phyloP scores from a whole-genome alignment of 1,140 invertebrate species.

The Triops longicaudatus region DNA sequence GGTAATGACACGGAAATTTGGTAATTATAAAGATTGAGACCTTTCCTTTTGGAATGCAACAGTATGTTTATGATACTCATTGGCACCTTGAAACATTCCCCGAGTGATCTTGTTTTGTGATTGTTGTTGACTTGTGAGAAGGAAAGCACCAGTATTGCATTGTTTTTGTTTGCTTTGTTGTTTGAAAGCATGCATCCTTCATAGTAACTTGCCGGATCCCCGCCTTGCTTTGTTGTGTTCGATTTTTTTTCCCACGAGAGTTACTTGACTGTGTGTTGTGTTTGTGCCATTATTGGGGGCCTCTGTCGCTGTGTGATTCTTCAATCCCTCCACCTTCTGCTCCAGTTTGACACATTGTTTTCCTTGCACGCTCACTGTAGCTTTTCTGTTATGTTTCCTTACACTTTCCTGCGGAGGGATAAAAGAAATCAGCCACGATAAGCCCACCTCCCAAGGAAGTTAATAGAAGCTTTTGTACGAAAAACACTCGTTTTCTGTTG shows the following conservation, averaged over 20 bases:
- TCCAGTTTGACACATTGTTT: background rate
- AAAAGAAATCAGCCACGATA: constrained; percentile 20
- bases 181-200: background rate
- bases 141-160: background rate
- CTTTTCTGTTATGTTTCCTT: background rate
- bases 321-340: constrained; percentile 10
- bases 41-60: background rate
- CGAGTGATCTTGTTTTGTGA: background rate
- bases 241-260: constrained; percentile 16
- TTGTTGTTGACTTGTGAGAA: background rate
- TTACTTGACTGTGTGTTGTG: background rate
- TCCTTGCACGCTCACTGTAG: background rate
- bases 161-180: background rate
- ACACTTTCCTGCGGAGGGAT: constrained; percentile 2
- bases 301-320: background rate
- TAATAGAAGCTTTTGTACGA: background rate
- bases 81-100: background rate
- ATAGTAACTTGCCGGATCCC: background rate
- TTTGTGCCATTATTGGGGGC: constrained; percentile 17
- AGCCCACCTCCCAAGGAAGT: background rate
- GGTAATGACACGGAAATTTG: constrained; percentile 61
- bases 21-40: constrained; percentile 40
- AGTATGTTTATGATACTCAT: constrained; percentile 16
- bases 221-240: constrained; percentile 17
- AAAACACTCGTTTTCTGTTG: constrained; percentile 16